Evolutionary conservation across 1,140 invertebrate genomes (phyloP).

Genomic region (Helicorthomorpha holstii): DNA sequence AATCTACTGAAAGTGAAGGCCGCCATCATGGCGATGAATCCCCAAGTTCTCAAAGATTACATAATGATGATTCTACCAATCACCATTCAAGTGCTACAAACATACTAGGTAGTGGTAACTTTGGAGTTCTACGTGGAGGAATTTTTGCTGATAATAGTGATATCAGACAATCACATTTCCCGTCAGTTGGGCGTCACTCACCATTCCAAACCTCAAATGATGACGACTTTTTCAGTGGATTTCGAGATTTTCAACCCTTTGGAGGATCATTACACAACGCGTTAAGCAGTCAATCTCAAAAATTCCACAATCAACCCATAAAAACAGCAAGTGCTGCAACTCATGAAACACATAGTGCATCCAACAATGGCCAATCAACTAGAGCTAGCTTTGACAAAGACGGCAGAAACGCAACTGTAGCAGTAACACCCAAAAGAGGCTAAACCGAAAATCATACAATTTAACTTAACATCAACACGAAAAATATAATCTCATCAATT

Average conservation of each 20-base stretch:
- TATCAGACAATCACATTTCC: conserved; percentile 20
- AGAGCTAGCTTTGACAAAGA: no score
- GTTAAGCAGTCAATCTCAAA: conserved; percentile 48
- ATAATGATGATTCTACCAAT: neutral
- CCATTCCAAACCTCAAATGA: conserved; percentile 33
- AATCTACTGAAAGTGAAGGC: neutral
- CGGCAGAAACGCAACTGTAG: no score
- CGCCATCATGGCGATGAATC: no score
- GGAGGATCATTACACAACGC: neutral
- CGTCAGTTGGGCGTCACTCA: neutral
- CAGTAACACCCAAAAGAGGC: no score
- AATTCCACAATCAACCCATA: conserved; percentile 56
- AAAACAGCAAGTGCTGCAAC: conserved; percentile 59
- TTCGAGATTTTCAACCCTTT: conserved; percentile 28
- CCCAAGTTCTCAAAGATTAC: neutral
- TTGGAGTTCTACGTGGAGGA: conserved; percentile 67
- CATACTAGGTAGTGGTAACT: conserved; percentile 68
- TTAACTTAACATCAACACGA: no score
- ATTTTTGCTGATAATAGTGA: conserved; percentile 57
- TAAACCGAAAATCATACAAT: no score
- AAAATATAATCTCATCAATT: no score
- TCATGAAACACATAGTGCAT: no score
- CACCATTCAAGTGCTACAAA: neutral
- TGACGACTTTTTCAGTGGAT: conserved; percentile 46
- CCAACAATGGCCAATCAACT: no score